Percentiles rank a stretch among this genome's conserved stretches.
These are phyloP conservation scores for Callinectes sapidus DNA, from an alignment of 2,888 invertebrate genomes.

Conservation along the genomic window DNA sequence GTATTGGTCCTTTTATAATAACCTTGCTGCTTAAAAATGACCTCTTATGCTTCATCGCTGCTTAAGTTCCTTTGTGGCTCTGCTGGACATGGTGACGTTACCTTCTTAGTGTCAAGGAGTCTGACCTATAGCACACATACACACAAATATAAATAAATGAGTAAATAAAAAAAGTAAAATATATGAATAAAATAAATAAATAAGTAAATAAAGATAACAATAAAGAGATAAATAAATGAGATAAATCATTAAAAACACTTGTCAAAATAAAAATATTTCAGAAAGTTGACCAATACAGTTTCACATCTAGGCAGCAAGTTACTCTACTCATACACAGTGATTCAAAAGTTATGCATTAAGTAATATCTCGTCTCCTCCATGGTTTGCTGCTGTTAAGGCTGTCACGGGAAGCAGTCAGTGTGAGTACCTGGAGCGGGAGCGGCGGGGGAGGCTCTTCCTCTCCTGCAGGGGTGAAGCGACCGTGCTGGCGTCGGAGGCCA, in stretches of 20 bases:
- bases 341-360: background rate
- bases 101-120: no score
- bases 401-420: background rate
- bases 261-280: no score
- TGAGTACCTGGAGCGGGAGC: conserved; percentile 64
- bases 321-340: background rate
- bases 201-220: no score
- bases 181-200: no score
- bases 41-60: background rate
- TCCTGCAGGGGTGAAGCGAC: conserved; percentile 70
- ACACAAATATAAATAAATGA: no score
- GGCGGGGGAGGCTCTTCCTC: conserved; percentile 70
- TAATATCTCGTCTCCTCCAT: background rate
- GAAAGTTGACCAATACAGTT: no score
- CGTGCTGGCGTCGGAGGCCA: conserved; percentile 72
- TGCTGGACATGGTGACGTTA: background rate
- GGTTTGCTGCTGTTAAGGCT: background rate
- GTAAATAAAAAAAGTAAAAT: no score
- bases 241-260: no score
- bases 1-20: background rate
- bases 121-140: no score
- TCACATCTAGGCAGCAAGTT: no score
- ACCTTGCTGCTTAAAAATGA: background rate
- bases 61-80: background rate
- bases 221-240: no score